A percentile compares a stretch with the other conserved stretches of the same genome.
These are phyloP conservation scores for Zaprionus nigranus DNA, from an alignment of 1,140 invertebrate species.

Conservation along the genomic window DNA sequence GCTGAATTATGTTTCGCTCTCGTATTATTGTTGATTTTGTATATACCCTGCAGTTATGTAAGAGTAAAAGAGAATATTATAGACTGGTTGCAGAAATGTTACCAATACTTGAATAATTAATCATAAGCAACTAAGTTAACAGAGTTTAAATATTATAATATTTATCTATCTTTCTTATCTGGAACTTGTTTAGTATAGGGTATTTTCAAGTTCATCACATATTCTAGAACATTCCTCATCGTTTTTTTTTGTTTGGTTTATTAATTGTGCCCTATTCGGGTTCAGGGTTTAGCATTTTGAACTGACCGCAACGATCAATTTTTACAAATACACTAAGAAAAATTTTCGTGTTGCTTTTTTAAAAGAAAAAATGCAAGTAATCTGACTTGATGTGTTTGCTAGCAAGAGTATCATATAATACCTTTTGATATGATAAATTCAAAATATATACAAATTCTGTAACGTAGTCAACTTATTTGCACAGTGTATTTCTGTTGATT, in stretches of 20 bases:
- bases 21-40: not conserved
- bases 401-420: not conserved
- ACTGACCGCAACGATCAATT: constrained; percentile 36
- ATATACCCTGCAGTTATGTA: not conserved
- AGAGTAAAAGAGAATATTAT: not conserved
- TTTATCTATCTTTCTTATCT: not conserved
- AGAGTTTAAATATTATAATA: not conserved
- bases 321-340: constrained; percentile 27
- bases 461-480: not conserved
- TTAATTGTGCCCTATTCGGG: constrained; percentile 23
- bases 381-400: too few species aligned
- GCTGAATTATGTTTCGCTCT: constrained; percentile 12
- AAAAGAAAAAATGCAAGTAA: not conserved
- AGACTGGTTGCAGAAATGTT: not conserved
- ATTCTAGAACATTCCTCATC: not conserved
- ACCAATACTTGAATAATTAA: too few species aligned
- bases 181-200: constrained; percentile 24
- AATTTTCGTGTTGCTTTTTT: not conserved
- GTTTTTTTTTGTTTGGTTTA: constrained; percentile 21
- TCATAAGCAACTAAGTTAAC: too few species aligned
- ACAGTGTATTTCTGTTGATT: constrained; percentile 33
- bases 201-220: not conserved
- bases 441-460: not conserved
- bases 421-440: too few species aligned
- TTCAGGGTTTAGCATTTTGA: constrained; percentile 45